Conservation (phyloP, 2,888 invertebrate genomes). For the Nomada hirtipes region DNA sequence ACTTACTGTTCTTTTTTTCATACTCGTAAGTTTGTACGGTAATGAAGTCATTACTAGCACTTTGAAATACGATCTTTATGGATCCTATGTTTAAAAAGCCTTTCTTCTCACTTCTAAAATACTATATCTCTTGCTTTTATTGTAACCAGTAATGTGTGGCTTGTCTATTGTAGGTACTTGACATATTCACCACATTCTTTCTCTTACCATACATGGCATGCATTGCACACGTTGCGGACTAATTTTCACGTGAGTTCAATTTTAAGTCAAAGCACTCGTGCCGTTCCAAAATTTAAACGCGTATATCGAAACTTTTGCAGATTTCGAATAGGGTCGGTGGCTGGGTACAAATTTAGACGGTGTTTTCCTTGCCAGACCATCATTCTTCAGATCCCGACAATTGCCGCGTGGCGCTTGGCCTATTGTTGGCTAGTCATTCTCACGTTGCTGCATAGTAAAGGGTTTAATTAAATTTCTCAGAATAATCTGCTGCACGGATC, state of each 20-base stretch:
- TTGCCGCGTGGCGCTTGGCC: conserved; percentile 26
- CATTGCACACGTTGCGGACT: too few species aligned
- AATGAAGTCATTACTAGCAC: not conserved
- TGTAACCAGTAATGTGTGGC: too few species aligned
- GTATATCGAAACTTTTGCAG: not conserved
- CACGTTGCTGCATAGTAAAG: conserved; percentile 3
- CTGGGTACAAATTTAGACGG: conserved; percentile 54
- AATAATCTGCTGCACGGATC: conserved; percentile 23
- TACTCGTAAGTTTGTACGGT: not conserved
- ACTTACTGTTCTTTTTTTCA: too few species aligned
- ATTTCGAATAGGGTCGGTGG: conserved; percentile 52
- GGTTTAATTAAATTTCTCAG: conserved; percentile 29
- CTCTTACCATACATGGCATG: too few species aligned
- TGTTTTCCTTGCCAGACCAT: conserved; percentile 50
- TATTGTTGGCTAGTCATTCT: conserved; percentile 30
- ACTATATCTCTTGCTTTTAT: not conserved
- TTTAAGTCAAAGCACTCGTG: not conserved
- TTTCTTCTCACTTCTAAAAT: not conserved
- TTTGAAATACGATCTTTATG: too few species aligned
- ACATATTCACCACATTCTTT: too few species aligned
- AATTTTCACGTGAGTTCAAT: not conserved
- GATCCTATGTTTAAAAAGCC: too few species aligned
- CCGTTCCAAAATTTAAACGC: not conserved
- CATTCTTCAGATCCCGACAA: conserved; percentile 29
- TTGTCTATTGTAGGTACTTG: too few species aligned